phyloP scores from a whole-genome alignment of 2,888 invertebrate genomes.

The Catocala sponsa region DNA sequence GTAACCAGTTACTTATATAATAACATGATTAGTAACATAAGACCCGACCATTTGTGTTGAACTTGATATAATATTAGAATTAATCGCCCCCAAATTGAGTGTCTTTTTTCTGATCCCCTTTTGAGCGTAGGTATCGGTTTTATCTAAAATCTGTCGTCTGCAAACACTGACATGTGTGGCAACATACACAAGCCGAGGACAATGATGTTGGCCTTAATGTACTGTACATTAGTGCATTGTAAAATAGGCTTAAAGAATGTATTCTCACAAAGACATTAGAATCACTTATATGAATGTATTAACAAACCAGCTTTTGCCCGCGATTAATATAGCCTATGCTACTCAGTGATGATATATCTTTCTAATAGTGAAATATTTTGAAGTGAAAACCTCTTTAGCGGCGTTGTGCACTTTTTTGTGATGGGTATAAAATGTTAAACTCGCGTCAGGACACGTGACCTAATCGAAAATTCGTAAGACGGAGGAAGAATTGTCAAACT shows the following conservation, averaged over 20 bases:
- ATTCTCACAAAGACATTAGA: too few relatives aligned
- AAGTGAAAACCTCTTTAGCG: too few relatives aligned
- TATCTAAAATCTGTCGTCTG: constrained; percentile 69
- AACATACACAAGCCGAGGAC: constrained; percentile 42
- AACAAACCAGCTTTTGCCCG: too few relatives aligned
- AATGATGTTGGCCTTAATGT: constrained; percentile 25
- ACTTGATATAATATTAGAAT: constrained; percentile 50
- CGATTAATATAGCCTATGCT: too few relatives aligned
- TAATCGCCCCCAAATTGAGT: constrained; percentile 65
- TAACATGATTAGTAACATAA: constrained; percentile 54
- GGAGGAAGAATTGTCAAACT: too few relatives aligned
- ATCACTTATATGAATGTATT: neutral
- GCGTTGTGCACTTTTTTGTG: too few relatives aligned
- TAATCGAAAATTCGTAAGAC: too few relatives aligned
- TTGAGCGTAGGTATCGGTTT: constrained; percentile 68
- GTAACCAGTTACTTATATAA: neutral
- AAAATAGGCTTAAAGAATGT: too few relatives aligned
- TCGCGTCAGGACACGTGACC: too few relatives aligned
- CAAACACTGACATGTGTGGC: constrained; percentile 70
- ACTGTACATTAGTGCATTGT: neutral
- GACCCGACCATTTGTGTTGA: constrained; percentile 47
- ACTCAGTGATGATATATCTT: too few relatives aligned
- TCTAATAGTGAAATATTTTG: too few relatives aligned
- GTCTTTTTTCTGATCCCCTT: constrained; percentile 71
- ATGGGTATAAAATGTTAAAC: too few relatives aligned